Percentiles rank a stretch among this genome's conserved stretches.
Conservation (phyloP, 2,797 vertebrate species). For the Urosaurus nigricauda region DNA sequence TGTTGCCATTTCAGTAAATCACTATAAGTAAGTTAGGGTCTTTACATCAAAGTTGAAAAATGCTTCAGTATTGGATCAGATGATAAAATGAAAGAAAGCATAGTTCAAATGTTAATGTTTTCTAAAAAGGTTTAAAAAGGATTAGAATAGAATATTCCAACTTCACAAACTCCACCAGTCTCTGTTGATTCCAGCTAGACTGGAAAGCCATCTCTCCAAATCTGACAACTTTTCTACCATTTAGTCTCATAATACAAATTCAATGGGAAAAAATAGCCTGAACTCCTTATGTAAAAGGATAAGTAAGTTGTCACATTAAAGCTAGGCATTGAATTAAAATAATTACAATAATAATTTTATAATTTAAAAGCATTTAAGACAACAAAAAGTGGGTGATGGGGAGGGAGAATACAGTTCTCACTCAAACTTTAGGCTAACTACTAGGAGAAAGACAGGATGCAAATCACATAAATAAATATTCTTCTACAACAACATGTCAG, state of each 20-base stretch:
- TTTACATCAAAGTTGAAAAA: not conserved
- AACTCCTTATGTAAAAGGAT: not conserved
- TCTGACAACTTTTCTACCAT: not conserved
- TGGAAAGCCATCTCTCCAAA: not conserved
- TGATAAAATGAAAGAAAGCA: not conserved
- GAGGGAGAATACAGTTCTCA: too few relatives aligned
- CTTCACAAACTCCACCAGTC: too few relatives aligned
- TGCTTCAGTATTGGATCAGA: not conserved
- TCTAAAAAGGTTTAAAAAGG: not conserved
- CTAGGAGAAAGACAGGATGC: too few relatives aligned
- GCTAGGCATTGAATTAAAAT: too few relatives aligned
- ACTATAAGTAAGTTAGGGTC: not conserved
- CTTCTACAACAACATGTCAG: too few relatives aligned
- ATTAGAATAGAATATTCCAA: not conserved
- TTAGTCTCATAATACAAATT: not conserved
- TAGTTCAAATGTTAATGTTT: not conserved
- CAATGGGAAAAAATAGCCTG: not conserved
- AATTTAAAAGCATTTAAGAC: too few relatives aligned
- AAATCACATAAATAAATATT: too few relatives aligned
- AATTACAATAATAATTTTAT: too few relatives aligned
- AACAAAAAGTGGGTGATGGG: too few relatives aligned
- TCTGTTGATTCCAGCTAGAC: not conserved
- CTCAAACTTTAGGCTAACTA: too few relatives aligned
- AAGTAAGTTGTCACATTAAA: too few relatives aligned
- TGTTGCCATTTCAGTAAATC: not conserved